A percentile compares a stretch with the other conserved stretches of the same genome.
Evolutionary conservation across 2,888 invertebrate genomes (phyloP).

Genomic region (Agrotis segetum): DNA sequence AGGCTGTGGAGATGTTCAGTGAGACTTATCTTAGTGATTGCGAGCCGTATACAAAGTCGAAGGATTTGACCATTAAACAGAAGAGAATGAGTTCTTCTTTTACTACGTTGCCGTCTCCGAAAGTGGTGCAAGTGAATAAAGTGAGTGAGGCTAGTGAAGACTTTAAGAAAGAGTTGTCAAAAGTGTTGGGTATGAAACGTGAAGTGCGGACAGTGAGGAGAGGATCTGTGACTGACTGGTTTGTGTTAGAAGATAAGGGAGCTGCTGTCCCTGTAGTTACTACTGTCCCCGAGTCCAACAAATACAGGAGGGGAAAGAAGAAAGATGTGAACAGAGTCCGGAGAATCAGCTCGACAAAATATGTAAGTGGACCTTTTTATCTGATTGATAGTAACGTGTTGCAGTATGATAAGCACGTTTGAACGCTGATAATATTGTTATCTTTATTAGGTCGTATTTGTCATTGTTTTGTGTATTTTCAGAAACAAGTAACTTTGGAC

Average conservation of each 20-base stretch:
- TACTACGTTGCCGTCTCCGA: constrained; percentile 82
- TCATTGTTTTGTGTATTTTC: constrained; percentile 47
- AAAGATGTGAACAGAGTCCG: constrained; percentile 83
- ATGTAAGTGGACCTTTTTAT: constrained; percentile 79
- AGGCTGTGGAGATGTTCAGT: constrained; percentile 85
- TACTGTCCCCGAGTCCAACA: constrained; percentile 72
- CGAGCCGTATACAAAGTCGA: constrained; percentile 84
- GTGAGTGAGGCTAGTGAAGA: constrained; percentile 83
- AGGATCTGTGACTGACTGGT: constrained; percentile 88
- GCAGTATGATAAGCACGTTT: constrained; percentile 48
- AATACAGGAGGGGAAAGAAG: constrained; percentile 82
- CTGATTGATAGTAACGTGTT: constrained; percentile 46
- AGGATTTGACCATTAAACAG: constrained; percentile 69
- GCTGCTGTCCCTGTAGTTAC: constrained; percentile 13
- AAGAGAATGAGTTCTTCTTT: constrained; percentile 85
- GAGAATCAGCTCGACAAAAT: constrained; percentile 88
- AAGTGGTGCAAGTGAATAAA: constrained; percentile 83
- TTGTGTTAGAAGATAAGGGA: constrained; percentile 82
- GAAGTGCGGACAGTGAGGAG: constrained; percentile 73
- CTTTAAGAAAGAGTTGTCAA: constrained; percentile 82
- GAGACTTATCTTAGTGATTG: constrained; percentile 87
- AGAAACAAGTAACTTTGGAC: not conserved
- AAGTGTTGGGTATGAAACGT: constrained; percentile 76
- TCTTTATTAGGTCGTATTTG: constrained; percentile 43
- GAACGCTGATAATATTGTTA: constrained; percentile 44